A percentile compares a stretch with the other conserved stretches of the same genome.
Conservation (phyloP, 2,888 invertebrate genomes). For the Mimumesa dahlbomi region DNA sequence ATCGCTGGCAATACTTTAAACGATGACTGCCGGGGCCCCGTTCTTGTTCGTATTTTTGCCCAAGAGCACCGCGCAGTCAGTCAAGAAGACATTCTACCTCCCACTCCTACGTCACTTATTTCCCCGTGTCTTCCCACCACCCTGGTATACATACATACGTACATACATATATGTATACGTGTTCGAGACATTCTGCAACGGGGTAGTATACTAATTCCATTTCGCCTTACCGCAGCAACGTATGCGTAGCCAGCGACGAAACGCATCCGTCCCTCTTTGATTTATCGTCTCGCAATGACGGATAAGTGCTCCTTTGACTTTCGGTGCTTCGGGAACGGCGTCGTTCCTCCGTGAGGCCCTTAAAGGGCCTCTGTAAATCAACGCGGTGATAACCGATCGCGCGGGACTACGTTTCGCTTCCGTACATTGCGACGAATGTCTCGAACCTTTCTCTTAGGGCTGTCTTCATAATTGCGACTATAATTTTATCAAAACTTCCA, state of each 20-base stretch:
- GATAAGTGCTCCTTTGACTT: conserved; percentile 61
- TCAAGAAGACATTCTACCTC: conserved; percentile 56
- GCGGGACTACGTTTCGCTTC: conserved; percentile 40
- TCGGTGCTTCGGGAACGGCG: conserved; percentile 32
- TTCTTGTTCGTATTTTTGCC: conserved; percentile 72
- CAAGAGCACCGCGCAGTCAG: conserved; percentile 64
- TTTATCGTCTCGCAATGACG: conserved; percentile 66
- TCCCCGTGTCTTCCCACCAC: conserved; percentile 14
- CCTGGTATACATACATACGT: conserved; percentile 13
- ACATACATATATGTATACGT: too few species aligned
- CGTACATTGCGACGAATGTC: conserved; percentile 44
- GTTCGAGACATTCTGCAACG: too few species aligned
- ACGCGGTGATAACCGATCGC: conserved; percentile 49
- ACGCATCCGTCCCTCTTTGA: conserved; percentile 58
- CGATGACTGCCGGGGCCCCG: conserved; percentile 72
- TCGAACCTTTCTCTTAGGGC: conserved; percentile 41
- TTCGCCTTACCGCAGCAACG: conserved; percentile 40
- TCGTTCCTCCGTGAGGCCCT: conserved; percentile 26
- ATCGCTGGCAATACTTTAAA: conserved; percentile 76
- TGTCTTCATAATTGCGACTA: too few species aligned
- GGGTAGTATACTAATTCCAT: conserved; percentile 62
- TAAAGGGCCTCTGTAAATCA: conserved; percentile 55
- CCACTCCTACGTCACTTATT: conserved; percentile 5
- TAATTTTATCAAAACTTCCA: too few species aligned
- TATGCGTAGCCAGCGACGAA: conserved; percentile 32